A percentile compares a stretch with the other conserved stretches of the same genome.
Conservation (phyloP, 2,797 vertebrate species). For the Sebastes umbrosus region DNA sequence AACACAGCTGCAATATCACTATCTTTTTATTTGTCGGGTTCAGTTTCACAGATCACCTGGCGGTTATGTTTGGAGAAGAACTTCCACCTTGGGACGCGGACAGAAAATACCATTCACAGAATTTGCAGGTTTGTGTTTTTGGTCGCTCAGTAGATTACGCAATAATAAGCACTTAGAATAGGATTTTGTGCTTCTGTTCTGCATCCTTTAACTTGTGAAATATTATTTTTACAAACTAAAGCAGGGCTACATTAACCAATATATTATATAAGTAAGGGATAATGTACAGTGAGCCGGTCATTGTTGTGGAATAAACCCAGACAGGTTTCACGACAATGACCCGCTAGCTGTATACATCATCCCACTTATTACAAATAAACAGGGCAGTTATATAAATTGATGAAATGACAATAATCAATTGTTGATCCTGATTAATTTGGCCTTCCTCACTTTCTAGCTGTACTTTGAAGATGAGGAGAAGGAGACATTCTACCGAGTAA, state of each 20-base stretch:
- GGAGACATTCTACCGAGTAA: conserved; percentile 81
- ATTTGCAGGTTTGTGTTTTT: conserved; percentile 86
- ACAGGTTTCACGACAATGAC: too few species aligned
- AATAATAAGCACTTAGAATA: neutral
- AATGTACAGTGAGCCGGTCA: too few species aligned
- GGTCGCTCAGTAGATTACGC: neutral
- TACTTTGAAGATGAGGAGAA: conserved; percentile 90
- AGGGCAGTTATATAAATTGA: neutral
- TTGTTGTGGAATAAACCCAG: too few species aligned
- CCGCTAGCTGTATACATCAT: too few species aligned
- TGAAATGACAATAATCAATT: neutral
- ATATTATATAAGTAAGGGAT: neutral
- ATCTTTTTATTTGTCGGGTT: neutral
- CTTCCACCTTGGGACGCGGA: conserved; percentile 92
- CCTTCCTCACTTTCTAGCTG: conserved; percentile 76
- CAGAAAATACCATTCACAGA: conserved; percentile 87
- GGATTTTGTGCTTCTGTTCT: neutral
- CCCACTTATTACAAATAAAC: too few species aligned
- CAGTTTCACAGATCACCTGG: conserved; percentile 92
- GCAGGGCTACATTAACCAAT: neutral
- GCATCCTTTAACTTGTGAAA: neutral
- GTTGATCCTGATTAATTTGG: neutral
- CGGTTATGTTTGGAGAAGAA: conserved; percentile 92
- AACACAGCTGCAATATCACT: neutral
- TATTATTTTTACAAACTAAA: neutral